phyloP scores from a whole-genome alignment of 2,797 vertebrate species.

The Tapera naevia region DNA sequence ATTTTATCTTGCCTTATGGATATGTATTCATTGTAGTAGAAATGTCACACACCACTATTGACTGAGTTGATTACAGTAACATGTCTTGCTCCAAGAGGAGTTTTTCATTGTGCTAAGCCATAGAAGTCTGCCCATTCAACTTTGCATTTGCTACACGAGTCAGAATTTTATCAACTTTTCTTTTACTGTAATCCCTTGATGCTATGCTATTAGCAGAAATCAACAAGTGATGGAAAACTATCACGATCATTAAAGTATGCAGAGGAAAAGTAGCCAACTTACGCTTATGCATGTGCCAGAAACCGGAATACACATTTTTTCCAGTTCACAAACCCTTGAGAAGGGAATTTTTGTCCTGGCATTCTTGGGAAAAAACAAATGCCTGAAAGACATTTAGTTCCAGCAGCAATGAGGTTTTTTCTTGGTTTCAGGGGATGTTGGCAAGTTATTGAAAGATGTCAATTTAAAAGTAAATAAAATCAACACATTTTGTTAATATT shows the following conservation, averaged over 20 bases:
- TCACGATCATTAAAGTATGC: slow-evolving; percentile 45
- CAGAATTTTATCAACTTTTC: slow-evolving; percentile 6
- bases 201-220: background rate
- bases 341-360: slow-evolving; percentile 43
- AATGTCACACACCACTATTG: background rate
- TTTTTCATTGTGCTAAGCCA: background rate
- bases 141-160: background rate
- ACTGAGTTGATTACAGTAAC: background rate
- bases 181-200: slow-evolving; percentile 12
- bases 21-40: background rate
- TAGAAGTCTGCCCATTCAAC: background rate
- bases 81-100: background rate
- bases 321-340: slow-evolving; percentile 50
- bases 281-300: slow-evolving; percentile 34
- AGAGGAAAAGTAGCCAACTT: slow-evolving; percentile 17
- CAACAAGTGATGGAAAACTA: slow-evolving; percentile 54
- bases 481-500: background rate
- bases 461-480: slow-evolving; percentile 24
- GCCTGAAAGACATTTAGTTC: slow-evolving; percentile 15
- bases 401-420: background rate
- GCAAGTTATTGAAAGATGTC: background rate
- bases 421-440: background rate
- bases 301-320: slow-evolving; percentile 58
- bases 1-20: background rate
- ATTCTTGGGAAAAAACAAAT: slow-evolving; percentile 26